Evolutionary conservation across 2,888 invertebrate genomes (phyloP), one percentile per base, ranked within the genome.

Genomic region (Tyria jacobaeae): DNA sequence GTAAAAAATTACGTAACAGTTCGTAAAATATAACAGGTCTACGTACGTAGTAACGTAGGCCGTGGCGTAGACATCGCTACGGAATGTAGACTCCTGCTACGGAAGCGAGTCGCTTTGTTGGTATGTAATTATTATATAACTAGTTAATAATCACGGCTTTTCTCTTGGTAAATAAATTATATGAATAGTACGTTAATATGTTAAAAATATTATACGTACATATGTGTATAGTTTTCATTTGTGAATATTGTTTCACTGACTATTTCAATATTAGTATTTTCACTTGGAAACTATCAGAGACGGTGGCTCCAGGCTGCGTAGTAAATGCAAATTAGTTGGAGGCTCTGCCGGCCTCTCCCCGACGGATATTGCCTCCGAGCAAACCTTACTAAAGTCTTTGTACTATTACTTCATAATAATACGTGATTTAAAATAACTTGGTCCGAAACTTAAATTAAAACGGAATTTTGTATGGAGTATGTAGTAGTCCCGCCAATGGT

Each of bases 251-350:
- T 21, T 21, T 12, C 21, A 10, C 12, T 12, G 21, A 44, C 12
- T 21, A 41, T 9, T 41, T 10, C 41, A 44, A 44, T 44, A 44
- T 44, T 44, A 17, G 21, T 21, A 44, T 21, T 44, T 44, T 21
- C 21, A 44, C 44, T 44, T 44, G 21, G 21, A 44, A 44, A 21
- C 44, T 44, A 44, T 21, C 44, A 17, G 49, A 50, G 31, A 50
- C 10, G 49, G 47, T 56, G 44, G 63, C 61, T 66, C 62, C 64
- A 67, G 56, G 56, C 60, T 63, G 58, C 35, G 17, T 39, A n/a
- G 67, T 64, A 61, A 67, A 75, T 71, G 71, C 62, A 67, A 72
- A 74, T 72, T 72, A 51, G 51, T 58, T 31, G 41, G 51, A 57
- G 53, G 52, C 53, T 27, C 27, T 39, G 56, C 49, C 47, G 37